Percentiles rank a stretch among this genome's conserved stretches.
These are phyloP conservation scores for Orius insidiosus DNA, from an alignment of 1,140 invertebrate species.

Conservation along the genomic window DNA sequence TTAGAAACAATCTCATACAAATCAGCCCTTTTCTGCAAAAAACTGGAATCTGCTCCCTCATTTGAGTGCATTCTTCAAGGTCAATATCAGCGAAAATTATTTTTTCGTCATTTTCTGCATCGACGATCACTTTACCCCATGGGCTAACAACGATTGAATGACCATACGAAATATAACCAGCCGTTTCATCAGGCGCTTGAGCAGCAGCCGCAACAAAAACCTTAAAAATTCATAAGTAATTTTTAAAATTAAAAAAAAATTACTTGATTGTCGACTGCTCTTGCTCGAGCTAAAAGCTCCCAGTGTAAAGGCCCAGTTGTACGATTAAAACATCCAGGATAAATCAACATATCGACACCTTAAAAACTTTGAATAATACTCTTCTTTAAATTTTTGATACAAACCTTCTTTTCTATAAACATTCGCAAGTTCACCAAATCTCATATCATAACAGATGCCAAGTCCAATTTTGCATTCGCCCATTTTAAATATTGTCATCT, in stretches of 20 bases:
- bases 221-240: slow-evolving; percentile 6
- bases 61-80: slow-evolving; percentile 49
- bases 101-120: slow-evolving; percentile 49
- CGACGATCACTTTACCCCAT: slow-evolving; percentile 63
- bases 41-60: slow-evolving; percentile 65
- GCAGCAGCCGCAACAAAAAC: slow-evolving; percentile 54
- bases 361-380: no score
- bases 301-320: slow-evolving; percentile 87
- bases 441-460: slow-evolving; percentile 87
- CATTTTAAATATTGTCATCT: slow-evolving; percentile 56
- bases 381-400: no score
- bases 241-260: not conserved
- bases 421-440: slow-evolving; percentile 78
- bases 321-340: slow-evolving; percentile 92
- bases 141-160: slow-evolving; percentile 73
- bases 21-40: slow-evolving; percentile 57
- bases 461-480: slow-evolving; percentile 65
- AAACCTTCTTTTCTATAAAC: slow-evolving; percentile 57
- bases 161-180: slow-evolving; percentile 75
- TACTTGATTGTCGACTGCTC: slow-evolving; percentile 74
- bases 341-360: slow-evolving; percentile 72
- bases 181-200: slow-evolving; percentile 51
- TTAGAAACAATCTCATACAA: slow-evolving; percentile 39
- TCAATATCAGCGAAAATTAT: slow-evolving; percentile 62
- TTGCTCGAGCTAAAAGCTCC: slow-evolving; percentile 60